Conservation (phyloP, 2,888 invertebrate species). For the Schizaphis graminum region DNA sequence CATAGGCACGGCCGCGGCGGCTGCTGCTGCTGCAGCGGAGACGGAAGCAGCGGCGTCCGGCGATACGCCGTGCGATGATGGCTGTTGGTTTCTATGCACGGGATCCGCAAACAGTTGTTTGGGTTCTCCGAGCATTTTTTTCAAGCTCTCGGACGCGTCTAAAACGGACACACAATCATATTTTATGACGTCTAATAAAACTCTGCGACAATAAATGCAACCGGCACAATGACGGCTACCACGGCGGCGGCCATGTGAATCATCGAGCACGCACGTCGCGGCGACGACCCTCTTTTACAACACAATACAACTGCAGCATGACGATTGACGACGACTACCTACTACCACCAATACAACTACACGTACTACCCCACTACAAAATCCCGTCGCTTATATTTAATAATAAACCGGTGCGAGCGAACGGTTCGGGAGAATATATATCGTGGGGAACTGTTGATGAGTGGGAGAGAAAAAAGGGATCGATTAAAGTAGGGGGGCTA, state of each 20-base stretch:
- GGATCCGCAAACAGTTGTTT: conserved; percentile 58
- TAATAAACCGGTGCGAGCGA: neutral
- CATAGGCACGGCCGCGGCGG: conserved; percentile 42
- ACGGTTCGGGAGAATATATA: neutral
- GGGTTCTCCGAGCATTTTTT: conserved; percentile 58
- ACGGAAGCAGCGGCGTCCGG: conserved; percentile 42
- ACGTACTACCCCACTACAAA: neutral
- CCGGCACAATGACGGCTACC: neutral
- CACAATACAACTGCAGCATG: neutral
- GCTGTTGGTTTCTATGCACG: conserved; percentile 36
- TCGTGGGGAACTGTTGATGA: neutral
- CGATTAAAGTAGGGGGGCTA: neutral
- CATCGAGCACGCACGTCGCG: conserved; percentile 14
- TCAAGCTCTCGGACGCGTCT: conserved; percentile 63
- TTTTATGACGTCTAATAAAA: neutral
- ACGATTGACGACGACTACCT: neutral
- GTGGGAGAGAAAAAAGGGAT: conserved; percentile 38
- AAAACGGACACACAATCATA: neutral
- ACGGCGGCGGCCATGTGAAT: conserved; percentile 33
- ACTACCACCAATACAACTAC: neutral
- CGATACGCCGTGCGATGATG: conserved; percentile 47
- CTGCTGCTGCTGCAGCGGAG: neutral
- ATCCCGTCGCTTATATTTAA: neutral
- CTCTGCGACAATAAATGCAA: neutral
- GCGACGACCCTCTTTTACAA: neutral